Evolutionary conservation across 2,113 vertebrate species (phyloP), one percentile per base, ranked within the genome.

Genomic region (Struthio camelus): DNA sequence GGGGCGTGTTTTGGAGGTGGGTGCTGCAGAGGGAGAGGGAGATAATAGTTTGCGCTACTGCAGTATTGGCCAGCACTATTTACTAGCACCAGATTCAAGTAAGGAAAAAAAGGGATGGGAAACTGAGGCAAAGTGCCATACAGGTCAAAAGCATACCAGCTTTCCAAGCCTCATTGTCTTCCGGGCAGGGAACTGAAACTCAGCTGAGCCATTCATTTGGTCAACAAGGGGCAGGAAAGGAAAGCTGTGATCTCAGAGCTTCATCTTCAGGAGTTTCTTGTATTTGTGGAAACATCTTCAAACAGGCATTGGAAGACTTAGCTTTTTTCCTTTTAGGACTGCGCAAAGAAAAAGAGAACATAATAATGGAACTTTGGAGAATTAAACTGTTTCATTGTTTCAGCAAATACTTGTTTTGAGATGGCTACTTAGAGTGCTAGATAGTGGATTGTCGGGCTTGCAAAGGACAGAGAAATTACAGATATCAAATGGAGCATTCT

Each of bases 261-360:
- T 73, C 18, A 0, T 77, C 83, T 71, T 82, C 3, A 61, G 4
- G 42, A 14, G 32, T 54, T 70, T 18, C 75, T 89, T 83, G 42
- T 0, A 0, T 38, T 51, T 58, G 27, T 79, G 72, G 36, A 36
- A 25, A 9, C 6, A 17, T 84, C 77, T 78, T 98, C 98, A 98
- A 40, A 98, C 97, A 12, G 98, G 98, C 98, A 98, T 96, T 36
- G 98, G 98, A 51, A 98, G 98, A 48, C 98, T 98, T 87, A 98
- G 71, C 92, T 98, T 98, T 97, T 98, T 98, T 84, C 98, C 98
- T 94, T 98, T 98, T 59, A 98, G 97, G 69, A 98, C 98, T 98
- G 71, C 16, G 38, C 19, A 75, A 80, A 66, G 44, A 84, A 75
- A 86, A 86, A 62, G 66, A 86, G 69, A 97, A 92, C 11, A 59